A percentile compares a stretch with the other conserved stretches of the same genome.
Conservation (phyloP, 2,113 vertebrate species). For the Cebus imitator region DNA sequence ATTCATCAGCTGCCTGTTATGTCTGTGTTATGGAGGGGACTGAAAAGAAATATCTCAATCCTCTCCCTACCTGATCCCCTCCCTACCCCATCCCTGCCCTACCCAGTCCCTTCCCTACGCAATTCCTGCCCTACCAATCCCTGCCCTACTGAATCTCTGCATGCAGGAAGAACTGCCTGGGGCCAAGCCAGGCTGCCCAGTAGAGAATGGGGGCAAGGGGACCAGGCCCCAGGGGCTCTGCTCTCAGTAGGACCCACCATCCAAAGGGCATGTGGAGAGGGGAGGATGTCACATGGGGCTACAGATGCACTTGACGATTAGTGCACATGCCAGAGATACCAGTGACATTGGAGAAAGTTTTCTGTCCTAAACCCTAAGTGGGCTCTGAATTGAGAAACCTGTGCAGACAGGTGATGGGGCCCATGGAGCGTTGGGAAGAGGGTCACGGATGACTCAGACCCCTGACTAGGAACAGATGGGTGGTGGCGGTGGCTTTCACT, state of each 20-base stretch:
- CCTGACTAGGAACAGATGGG: background rate
- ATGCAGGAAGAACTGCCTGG: background rate
- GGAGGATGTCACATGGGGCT: background rate
- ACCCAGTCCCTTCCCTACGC: too few relatives aligned
- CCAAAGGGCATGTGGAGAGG: background rate
- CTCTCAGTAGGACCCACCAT: background rate
- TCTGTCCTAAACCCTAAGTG: too few relatives aligned
- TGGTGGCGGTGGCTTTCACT: background rate
- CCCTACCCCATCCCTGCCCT: too few relatives aligned
- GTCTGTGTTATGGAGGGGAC: background rate
- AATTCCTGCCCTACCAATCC: too few relatives aligned
- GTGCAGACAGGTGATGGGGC: too few relatives aligned
- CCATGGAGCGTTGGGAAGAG: too few relatives aligned
- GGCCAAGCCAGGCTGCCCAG: background rate
- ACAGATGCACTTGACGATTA: background rate
- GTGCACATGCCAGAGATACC: background rate
- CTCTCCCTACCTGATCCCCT: too few relatives aligned
- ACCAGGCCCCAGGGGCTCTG: background rate
- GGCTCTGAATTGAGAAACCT: background rate
- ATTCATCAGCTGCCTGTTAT: fast-evolving
- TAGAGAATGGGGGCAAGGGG: background rate
- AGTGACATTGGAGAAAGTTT: too few relatives aligned
- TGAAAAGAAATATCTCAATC: too few relatives aligned
- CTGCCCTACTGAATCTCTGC: background rate
- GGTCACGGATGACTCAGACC: background rate